Base-by-base conservation (phyloP, 2,797 vertebrate species). In the Megaceryle alcyon region DNA sequence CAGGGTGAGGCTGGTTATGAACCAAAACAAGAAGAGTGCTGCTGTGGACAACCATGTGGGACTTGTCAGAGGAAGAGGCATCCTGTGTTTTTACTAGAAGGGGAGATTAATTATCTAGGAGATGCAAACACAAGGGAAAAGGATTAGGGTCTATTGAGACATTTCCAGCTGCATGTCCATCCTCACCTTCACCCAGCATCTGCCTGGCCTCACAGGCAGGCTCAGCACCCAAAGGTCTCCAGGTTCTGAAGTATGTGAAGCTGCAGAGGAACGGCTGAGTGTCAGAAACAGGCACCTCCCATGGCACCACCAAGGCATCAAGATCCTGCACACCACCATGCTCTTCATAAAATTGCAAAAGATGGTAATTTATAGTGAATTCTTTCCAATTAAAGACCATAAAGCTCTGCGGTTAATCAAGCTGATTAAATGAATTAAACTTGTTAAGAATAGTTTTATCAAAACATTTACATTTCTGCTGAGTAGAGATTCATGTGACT, bases 381-480 rank as follows among this genome's bases (percentile, higher is more conserved):
- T 72, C 76, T 85, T 92, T 66, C 63, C 88, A 92, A 92, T 84
- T 92, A 64, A 54, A 82, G 53, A 59, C 68, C 64, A 69, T 57
- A 57, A 35, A 91, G 37, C 63, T 95, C 88, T 94, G 94, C 80
- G 82, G 78, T 64, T 90, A 75, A 94, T 98, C 96, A 97, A 92
- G 90, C 59, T 93, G 78, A 54, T 70, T 86, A 95, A 91, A 92
- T 15, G 72, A 88, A 93, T 97, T 94, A 95, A 94, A 92, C 66
- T 87, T 79, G 28, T 56, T 92, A 96, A 86, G 94, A 94, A 95
- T 64, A 59, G 65, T 37, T 92, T 95, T 97, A 96, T 95, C 97
- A 95, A 98, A 98, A 97, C 95, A 94, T 98, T 98, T 97, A 96
- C 95, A 83, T 96, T 97, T 96, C 93, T 93, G 86, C 92, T 96